Conservation (phyloP, 2,113 vertebrate genomes). For the Tiliqua scincoides region DNA sequence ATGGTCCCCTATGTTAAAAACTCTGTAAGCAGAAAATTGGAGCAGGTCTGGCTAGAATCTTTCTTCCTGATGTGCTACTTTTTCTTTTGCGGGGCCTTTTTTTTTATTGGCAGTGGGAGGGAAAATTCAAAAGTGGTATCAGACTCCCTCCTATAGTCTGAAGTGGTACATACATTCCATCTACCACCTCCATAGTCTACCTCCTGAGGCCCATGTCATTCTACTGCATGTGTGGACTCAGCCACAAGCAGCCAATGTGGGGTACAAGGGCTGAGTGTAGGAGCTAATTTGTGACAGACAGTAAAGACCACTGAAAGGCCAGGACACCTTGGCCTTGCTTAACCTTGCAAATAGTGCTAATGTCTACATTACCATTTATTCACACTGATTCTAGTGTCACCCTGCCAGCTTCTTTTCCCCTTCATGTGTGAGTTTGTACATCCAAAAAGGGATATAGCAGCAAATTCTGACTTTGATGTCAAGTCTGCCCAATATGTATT, state of each 20-base stretch:
- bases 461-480: conserved; percentile 14
- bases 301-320: neutral
- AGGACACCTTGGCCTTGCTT: neutral
- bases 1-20: too few relatives aligned
- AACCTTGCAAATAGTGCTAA: neutral
- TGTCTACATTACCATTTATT: conserved; percentile 16
- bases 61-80: too few relatives aligned
- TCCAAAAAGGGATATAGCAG: neutral
- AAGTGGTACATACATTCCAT: too few relatives aligned
- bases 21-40: too few relatives aligned
- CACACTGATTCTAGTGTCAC: neutral
- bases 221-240: too few relatives aligned
- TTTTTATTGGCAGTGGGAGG: too few relatives aligned
- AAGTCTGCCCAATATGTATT: conserved; percentile 21
- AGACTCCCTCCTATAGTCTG: too few relatives aligned
- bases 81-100: too few relatives aligned
- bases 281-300: neutral
- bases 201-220: too few relatives aligned
- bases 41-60: too few relatives aligned
- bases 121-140: too few relatives aligned
- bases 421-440: conserved; percentile 14
- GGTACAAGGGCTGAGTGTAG: neutral
- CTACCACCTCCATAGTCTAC: too few relatives aligned
- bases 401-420: neutral
- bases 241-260: neutral